Evolutionary conservation across 1,140 invertebrate species (phyloP).

Genomic region (Hylyphantes graminicola): DNA sequence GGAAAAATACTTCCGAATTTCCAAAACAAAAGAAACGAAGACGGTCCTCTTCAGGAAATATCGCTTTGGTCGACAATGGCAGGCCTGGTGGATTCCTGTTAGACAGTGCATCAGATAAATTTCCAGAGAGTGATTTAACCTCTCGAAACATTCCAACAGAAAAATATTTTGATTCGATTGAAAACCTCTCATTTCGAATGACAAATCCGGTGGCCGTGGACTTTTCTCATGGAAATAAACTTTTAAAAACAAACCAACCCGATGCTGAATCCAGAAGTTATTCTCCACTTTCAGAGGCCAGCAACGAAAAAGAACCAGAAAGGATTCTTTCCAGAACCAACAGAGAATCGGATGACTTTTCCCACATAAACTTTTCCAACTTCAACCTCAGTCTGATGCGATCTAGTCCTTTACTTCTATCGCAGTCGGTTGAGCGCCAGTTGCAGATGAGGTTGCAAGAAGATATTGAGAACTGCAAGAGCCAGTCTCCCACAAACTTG

Average conservation of each 20-base stretch:
- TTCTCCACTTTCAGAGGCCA: slow-evolving; percentile 42
- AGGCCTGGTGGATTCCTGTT: not conserved
- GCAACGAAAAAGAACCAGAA: slow-evolving; percentile 31
- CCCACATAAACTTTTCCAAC: slow-evolving; percentile 31
- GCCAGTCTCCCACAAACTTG: slow-evolving; percentile 53
- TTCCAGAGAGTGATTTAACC: not conserved
- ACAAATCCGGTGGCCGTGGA: not conserved
- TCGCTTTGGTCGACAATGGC: not conserved
- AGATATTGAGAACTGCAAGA: not conserved
- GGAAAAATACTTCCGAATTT: slow-evolving; percentile 15
- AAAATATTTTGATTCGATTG: not conserved
- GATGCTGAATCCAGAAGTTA: slow-evolving; percentile 40
- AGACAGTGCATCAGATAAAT: not conserved
- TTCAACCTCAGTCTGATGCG: slow-evolving; percentile 38
- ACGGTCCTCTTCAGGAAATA: not conserved
- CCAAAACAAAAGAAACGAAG: slow-evolving; percentile 31
- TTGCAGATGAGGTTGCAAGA: not conserved
- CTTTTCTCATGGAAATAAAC: not conserved
- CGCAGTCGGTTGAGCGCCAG: slow-evolving; percentile 1
- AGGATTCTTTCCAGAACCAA: slow-evolving; percentile 1
- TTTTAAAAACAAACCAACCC: not conserved
- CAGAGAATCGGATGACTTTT: slow-evolving; percentile 9
- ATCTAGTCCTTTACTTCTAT: slow-evolving; percentile 48
- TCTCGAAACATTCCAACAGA: not conserved
- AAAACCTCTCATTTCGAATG: slow-evolving; percentile 27